These are phyloP conservation scores for Apotomis betuletana DNA, from an alignment of 2,888 invertebrate genomes.

Conservation along the genomic window DNA sequence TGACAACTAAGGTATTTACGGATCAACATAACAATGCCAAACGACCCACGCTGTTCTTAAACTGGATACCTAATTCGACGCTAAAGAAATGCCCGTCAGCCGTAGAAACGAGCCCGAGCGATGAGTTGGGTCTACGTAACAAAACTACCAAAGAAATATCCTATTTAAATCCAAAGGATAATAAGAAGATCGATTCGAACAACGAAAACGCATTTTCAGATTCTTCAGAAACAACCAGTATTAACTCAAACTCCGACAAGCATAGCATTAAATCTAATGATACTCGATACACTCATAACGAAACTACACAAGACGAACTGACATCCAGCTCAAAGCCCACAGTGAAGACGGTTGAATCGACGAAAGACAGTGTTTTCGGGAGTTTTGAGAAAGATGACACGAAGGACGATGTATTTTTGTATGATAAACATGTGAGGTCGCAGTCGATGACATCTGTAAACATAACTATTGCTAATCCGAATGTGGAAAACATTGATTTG, in stretches of 20 bases:
- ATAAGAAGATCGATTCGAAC: conserved; percentile 64
- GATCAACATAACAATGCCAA: conserved; percentile 90
- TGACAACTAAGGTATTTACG: conserved; percentile 91
- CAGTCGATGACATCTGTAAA: conserved; percentile 86
- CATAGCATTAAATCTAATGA: conserved; percentile 78
- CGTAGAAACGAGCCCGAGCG: conserved; percentile 83
- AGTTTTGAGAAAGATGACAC: conserved; percentile 73
- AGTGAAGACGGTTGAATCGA: conserved; percentile 69
- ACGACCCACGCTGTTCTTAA: conserved; percentile 92
- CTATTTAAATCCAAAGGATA: conserved; percentile 52
- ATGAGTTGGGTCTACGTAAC: conserved; percentile 66
- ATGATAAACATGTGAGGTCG: conserved; percentile 78
- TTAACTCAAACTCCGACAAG: conserved; percentile 81
- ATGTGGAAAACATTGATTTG: conserved; percentile 87
- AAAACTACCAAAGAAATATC: conserved; percentile 60
- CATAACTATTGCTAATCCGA: conserved; percentile 88
- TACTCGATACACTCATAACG: conserved; percentile 71
- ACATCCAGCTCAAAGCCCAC: conserved; percentile 73
- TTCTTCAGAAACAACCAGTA: conserved; percentile 80
- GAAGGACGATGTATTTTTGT: conserved; percentile 69
- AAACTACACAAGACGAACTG: conserved; percentile 72
- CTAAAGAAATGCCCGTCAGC: conserved; percentile 92
- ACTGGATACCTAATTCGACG: conserved; percentile 97
- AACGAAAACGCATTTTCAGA: conserved; percentile 79
- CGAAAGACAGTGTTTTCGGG: conserved; percentile 67